These are phyloP conservation scores for Montipora capitata DNA, from an alignment of 92 coral and sea anemone species.

Conservation along the genomic window DNA sequence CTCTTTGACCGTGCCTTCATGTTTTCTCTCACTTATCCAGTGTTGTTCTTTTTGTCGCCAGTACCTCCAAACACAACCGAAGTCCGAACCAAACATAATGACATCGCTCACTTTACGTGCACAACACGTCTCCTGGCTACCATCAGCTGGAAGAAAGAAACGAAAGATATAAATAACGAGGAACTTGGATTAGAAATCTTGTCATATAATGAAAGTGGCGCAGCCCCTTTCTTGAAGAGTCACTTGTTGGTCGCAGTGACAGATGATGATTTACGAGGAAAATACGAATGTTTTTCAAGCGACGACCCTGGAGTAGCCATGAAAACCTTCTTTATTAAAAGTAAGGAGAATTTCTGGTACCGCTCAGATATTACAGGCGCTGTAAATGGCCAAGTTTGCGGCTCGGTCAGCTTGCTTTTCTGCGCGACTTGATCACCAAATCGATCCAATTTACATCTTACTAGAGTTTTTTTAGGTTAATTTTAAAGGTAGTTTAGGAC, in stretches of 20 bases:
- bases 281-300: constrained; percentile 28
- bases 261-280: constrained; percentile 32
- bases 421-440: too few relatives aligned
- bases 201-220: not conserved
- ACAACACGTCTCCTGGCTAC: constrained; percentile 32
- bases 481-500: too few relatives aligned
- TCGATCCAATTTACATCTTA: too few relatives aligned
- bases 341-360: constrained; percentile 1
- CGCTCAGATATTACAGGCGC: not conserved
- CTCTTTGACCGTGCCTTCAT: too few relatives aligned
- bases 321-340: constrained; percentile 29
- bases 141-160: constrained; percentile 29
- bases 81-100: constrained; percentile 27
- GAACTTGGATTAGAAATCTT: constrained; percentile 32
- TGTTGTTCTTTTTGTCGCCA: not conserved
- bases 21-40: not conserved
- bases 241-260: constrained; percentile 40
- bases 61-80: constrained; percentile 27
- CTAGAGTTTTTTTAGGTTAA: too few relatives aligned
- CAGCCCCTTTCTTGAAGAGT: not conserved
- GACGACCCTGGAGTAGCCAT: constrained; percentile 9
- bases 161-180: not conserved
- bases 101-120: constrained; percentile 65
- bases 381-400: too few relatives aligned
- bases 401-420: too few relatives aligned